Evolutionary conservation across 2,797 vertebrate species (phyloP), one percentile per base, ranked within the genome.

Genomic region (Aphelocoma californica): DNA sequence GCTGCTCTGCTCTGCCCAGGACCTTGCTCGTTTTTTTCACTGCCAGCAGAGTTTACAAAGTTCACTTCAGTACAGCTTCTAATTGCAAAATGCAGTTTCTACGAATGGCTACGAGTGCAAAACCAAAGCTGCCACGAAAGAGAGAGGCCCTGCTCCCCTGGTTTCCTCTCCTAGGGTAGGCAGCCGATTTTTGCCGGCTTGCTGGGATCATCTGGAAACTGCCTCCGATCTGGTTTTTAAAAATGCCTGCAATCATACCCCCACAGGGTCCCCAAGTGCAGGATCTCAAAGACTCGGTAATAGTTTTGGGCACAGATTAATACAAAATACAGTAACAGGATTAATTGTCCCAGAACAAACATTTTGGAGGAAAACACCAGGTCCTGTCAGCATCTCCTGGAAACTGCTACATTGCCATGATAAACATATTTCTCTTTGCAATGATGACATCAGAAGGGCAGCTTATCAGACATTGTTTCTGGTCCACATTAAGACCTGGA

Each of bases 271-370:
- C 42, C 25, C 20, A 29, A 48, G 24, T 20, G 31, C 60, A 65
- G 51, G 25, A 19, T 65, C 60, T 56, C 34, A 40, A 42, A 48
- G 51, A 57, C 25, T 48, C 34, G 29, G 9, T 32, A 4, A 45
- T 18, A 45, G 18, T 24, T 64, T 47, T 0, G 0, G 28, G n/a
- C 1, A 0, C 29, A 47, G n/a, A n/a, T 38, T n/a, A 29, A 57
- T 65, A 48, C 29, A 25, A 65, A 65, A 42, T 20, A 18, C 20
- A 48, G 5, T 5, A 48, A 65, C 34, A 34, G 29, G 8, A 82
- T 38, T 15, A 72, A 54, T 72, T 12, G 45, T 5, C 24, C 29
- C 48, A 54, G 28, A 62, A 47, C 23, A 54, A 62, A 62, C 12
- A 32, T 47, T 45, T 32, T 70, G 77, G 56, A 48, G 60, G 47